These are phyloP conservation scores for Edolisoma coerulescens DNA, from an alignment of 2,113 vertebrate species.

Conservation along the genomic window DNA sequence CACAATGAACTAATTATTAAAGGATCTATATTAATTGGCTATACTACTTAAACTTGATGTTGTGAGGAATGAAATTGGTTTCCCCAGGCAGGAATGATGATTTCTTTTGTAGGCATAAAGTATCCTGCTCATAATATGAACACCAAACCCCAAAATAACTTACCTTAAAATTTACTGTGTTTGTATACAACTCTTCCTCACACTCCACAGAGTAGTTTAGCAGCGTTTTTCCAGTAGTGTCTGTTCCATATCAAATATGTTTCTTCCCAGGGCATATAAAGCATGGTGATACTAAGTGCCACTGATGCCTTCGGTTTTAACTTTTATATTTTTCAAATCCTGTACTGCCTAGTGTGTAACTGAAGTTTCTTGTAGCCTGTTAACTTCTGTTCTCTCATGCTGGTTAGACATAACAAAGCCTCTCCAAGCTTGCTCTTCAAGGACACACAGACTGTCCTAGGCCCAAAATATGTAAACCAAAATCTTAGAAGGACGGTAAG, in stretches of 20 bases:
- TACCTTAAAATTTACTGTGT: neutral
- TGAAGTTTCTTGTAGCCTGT: no score
- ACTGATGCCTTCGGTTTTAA: no score
- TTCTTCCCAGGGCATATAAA: neutral
- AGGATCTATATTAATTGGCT: slow-evolving; percentile 34
- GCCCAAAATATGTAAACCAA: no score
- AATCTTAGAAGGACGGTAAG: no score
- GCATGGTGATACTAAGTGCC: neutral
- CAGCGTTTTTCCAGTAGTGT: accelerated
- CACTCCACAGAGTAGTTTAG: neutral
- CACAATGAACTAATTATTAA: slow-evolving; percentile 48
- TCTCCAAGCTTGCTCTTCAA: no score
- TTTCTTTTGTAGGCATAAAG: neutral
- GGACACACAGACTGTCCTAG: no score
- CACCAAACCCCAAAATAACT: neutral
- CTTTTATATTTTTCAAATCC: no score
- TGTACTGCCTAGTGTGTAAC: no score
- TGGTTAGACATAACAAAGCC: no score
- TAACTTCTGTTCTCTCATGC: no score
- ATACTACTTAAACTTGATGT: slow-evolving; percentile 15
- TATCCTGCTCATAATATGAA: neutral
- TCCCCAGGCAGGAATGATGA: neutral
- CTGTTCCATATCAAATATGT: neutral
- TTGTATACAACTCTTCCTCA: neutral
- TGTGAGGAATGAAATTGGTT: slow-evolving; percentile 10